phyloP scores from a whole-genome alignment of 2,888 invertebrate genomes.

The Andrena fulva region DNA sequence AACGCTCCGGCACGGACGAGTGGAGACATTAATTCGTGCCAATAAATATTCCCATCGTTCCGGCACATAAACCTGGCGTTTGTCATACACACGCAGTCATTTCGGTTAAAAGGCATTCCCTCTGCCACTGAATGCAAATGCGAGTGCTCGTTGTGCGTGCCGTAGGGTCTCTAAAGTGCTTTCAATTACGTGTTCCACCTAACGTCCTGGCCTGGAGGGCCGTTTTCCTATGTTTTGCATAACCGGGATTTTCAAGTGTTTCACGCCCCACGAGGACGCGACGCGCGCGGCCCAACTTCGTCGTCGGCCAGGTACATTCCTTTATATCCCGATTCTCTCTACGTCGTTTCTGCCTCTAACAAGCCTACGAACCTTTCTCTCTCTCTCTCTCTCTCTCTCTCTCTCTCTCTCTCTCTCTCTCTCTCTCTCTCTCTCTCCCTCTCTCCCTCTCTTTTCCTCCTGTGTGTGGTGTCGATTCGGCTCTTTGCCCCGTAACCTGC shows the following conservation, averaged over 20 bases:
- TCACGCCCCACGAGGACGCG: conserved; percentile 71
- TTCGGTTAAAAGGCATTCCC: conserved; percentile 82
- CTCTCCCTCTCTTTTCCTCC: not conserved
- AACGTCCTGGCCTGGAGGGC: conserved; percentile 74
- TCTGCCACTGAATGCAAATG: conserved; percentile 81
- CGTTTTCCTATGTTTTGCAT: conserved; percentile 78
- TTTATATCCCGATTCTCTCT: conserved; percentile 38
- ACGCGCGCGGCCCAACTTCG: conserved; percentile 22
- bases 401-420: no score
- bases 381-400: not conserved
- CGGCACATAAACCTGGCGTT: conserved; percentile 81
- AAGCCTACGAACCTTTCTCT: conserved; percentile 25
- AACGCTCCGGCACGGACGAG: conserved; percentile 68
- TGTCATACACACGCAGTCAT: conserved; percentile 82
- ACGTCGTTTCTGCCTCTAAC: conserved; percentile 11
- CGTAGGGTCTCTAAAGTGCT: conserved; percentile 81
- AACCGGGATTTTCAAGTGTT: conserved; percentile 77
- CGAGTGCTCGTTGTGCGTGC: conserved; percentile 75
- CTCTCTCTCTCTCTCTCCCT: not conserved
- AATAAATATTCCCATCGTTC: conserved; percentile 82
- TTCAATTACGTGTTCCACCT: conserved; percentile 81
- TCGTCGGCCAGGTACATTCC: conserved; percentile 50
- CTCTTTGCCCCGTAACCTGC: conserved; percentile 3
- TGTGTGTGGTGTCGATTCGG: not conserved
- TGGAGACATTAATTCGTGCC: conserved; percentile 80